Evolutionary conservation across 2,113 vertebrate genomes (phyloP), one percentile per base, ranked within the genome.

Genomic region (Salvelinus alpinus): DNA sequence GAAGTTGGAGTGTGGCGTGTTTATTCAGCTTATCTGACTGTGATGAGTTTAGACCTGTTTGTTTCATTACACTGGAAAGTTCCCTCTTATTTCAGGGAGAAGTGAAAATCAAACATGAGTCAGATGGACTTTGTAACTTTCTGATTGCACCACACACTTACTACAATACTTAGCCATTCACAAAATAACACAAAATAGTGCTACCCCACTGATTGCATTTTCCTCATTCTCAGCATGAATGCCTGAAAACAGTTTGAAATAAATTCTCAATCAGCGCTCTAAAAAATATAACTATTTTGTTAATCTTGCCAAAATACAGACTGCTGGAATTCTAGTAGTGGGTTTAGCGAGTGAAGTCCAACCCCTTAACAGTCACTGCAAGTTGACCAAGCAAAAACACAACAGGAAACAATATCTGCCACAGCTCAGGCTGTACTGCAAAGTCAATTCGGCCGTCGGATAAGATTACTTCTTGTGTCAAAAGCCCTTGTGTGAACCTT

Each of bases 11-110:
- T 44, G 9, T 44, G 38, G 38, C 11, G 64, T 86, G 29, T 89
- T 89, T 87, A 65, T 71, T 82, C 70, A 88, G 73, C 73, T 64
- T 86, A 80, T 90, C 84, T 83, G 70, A 71, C 60, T 25, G 12
- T 68, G 79, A 82, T 80, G 75, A 78, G 74, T 38, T 44, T 44
- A 44, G 38, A 44, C 38, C 64, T 77, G 74, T 77, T 81, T 44
- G 68, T 80, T 83, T 79, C 66, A 79, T 74, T 64, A 11, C 11
- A 14, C 64, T 71, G 48, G 73, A 48, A 75, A 75, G 76, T 66
- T 70, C 68, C 31, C 9, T 13, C 22, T 24, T 25, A 5, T 27
- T 14, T n/a, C 13, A 3, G 14, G 5, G 38, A 27, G 25, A 3
- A 14, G 24, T 70, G 5, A 9, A 69, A 51, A 22, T 29, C 22